A percentile compares a stretch with the other conserved stretches of the same genome.
phyloP scores from a whole-genome alignment of 2,888 invertebrate genomes.

The Chloroclystis v-ata region DNA sequence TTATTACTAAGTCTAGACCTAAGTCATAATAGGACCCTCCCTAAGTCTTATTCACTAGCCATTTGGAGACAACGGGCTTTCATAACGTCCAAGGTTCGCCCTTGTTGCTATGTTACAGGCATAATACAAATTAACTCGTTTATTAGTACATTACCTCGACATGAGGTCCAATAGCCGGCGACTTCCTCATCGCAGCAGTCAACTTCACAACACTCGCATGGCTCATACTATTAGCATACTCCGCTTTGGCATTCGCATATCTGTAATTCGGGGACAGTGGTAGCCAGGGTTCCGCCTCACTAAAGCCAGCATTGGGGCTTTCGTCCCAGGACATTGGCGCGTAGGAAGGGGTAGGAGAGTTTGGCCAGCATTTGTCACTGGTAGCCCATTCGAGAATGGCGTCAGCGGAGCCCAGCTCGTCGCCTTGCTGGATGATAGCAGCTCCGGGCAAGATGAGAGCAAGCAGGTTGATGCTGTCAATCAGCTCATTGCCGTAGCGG shows the following conservation, averaged over 20 bases:
- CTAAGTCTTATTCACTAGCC: too few species aligned
- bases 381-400: constrained; percentile 75
- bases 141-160: constrained; percentile 65
- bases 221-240: constrained; percentile 72
- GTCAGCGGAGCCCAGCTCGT: constrained; percentile 81
- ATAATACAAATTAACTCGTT: too few species aligned
- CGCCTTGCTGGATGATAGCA: constrained; percentile 87
- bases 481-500: constrained; percentile 81
- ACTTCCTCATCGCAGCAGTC: constrained; percentile 62
- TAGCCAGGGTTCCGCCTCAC: constrained; percentile 81
- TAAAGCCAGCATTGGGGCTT: constrained; percentile 65
- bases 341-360: constrained; percentile 42
- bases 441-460: constrained; percentile 85
- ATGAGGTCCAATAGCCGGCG: constrained; percentile 65
- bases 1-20: too few species aligned
- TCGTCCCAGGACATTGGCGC: constrained; percentile 70
- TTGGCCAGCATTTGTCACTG: constrained; percentile 69
- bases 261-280: constrained; percentile 81
- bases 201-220: constrained; percentile 61
- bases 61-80: too few species aligned
- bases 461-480: constrained; percentile 84
- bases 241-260: constrained; percentile 79
- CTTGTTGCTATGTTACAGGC: too few species aligned
- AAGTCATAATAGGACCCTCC: too few species aligned
- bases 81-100: too few species aligned